phyloP scores from a whole-genome alignment of 2,113 vertebrate genomes.

The Sinocyclocheilus maitianheensis region DNA sequence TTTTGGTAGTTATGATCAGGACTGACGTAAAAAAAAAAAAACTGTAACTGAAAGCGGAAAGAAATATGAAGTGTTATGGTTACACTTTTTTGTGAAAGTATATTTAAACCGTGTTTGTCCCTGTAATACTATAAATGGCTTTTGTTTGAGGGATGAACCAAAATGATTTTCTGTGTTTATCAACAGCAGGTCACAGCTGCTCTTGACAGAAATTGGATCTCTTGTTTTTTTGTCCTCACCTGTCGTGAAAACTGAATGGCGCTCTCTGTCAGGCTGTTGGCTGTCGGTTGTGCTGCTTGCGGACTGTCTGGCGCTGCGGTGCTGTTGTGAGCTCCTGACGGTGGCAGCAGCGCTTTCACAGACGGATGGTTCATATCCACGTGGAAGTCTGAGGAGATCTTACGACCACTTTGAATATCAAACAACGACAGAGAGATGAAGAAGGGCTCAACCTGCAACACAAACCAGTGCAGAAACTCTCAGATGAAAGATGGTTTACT shows the following conservation, averaged over 20 bases:
- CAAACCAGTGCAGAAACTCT: background rate
- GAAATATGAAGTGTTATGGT: no score
- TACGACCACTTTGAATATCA: slow-evolving; percentile 89
- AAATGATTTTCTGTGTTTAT: background rate
- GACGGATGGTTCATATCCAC: slow-evolving; percentile 93
- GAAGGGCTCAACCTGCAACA: slow-evolving; percentile 92
- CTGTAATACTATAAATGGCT: background rate
- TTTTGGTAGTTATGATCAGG: no score
- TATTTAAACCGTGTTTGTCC: no score
- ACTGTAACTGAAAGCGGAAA: no score
- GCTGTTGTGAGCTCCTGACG: slow-evolving; percentile 71
- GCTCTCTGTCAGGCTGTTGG: slow-evolving; percentile 77
- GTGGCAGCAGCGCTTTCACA: slow-evolving; percentile 86
- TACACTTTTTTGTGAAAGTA: no score
- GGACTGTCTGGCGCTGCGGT: slow-evolving; percentile 79
- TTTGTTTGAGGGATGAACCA: background rate
- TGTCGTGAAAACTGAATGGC: slow-evolving; percentile 89
- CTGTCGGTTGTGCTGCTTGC: slow-evolving; percentile 71
- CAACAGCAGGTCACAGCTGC: background rate
- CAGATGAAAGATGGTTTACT: background rate
- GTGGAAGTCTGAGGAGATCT: slow-evolving; percentile 97
- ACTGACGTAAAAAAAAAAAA: no score
- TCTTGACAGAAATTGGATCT: background rate
- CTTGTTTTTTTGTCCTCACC: slow-evolving; percentile 68
- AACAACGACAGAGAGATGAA: slow-evolving; percentile 93